phyloP scores from a whole-genome alignment of 2,113 vertebrate genomes.

The Tonatia bakeri region DNA sequence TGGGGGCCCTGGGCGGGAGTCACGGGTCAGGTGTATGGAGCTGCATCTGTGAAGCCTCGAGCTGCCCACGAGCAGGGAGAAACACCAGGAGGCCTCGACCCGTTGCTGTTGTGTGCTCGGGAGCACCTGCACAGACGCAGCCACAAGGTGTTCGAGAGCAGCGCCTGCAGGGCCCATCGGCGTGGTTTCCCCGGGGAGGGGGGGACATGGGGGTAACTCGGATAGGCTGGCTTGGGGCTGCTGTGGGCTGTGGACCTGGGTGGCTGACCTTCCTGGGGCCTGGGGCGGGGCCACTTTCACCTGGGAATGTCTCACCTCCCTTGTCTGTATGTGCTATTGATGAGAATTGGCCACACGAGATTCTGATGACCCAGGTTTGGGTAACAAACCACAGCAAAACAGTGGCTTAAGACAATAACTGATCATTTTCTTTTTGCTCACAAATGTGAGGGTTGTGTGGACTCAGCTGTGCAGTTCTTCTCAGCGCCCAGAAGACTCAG shows the following conservation, averaged over 20 bases:
- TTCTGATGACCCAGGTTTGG: background rate
- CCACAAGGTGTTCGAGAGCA: background rate
- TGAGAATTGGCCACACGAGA: background rate
- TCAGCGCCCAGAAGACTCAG: too few relatives aligned
- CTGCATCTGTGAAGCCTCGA: too few relatives aligned
- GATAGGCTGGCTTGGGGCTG: background rate
- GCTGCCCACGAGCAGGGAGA: too few relatives aligned
- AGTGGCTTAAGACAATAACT: background rate
- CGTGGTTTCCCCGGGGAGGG: background rate
- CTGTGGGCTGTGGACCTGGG: background rate
- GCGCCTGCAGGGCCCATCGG: rapidly evolving
- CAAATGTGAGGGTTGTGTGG: background rate
- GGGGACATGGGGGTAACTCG: rapidly evolving
- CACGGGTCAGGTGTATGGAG: rapidly evolving
- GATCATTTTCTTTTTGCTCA: background rate
- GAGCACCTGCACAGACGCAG: background rate
- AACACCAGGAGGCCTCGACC: background rate
- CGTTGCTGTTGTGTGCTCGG: too few relatives aligned
- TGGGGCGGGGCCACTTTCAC: background rate
- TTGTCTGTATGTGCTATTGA: too few relatives aligned
- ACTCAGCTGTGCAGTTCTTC: background rate
- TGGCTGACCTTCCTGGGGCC: background rate
- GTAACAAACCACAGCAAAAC: background rate
- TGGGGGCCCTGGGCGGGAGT: background rate
- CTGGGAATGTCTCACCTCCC: background rate